A percentile compares a stretch with the other conserved stretches of the same genome.
These are phyloP conservation scores for Heterodera schachtii DNA, from an alignment of 1,140 invertebrate species.

Conservation along the genomic window DNA sequence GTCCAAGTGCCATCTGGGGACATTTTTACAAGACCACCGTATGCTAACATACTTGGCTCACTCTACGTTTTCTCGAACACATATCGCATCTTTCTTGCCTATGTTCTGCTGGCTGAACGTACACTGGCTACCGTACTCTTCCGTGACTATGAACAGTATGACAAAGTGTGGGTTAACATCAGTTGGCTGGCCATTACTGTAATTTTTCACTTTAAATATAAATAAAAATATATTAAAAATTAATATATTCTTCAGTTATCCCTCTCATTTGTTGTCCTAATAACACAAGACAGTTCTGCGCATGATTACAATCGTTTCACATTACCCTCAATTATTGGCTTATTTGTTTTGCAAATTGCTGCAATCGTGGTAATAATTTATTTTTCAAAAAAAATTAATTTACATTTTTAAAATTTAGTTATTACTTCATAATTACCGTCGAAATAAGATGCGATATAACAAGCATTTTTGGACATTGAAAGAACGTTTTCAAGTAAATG, in stretches of 20 bases:
- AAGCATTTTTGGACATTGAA: background rate
- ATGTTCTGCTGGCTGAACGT: background rate
- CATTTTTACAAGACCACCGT: background rate
- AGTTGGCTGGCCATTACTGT: background rate
- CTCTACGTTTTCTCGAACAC: background rate
- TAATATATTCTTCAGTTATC: background rate
- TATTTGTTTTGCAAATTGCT: background rate
- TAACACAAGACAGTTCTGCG: background rate
- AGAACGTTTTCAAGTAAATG: background rate
- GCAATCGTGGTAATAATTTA: background rate
- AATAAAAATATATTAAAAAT: no score
- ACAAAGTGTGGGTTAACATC: background rate
- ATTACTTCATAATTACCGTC: background rate
- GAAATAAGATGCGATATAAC: background rate
- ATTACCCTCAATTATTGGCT: background rate
- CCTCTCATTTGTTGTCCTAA: background rate
- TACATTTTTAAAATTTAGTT: background rate
- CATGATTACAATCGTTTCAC: background rate
- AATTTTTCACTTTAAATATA: no score
- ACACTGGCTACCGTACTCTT: background rate
- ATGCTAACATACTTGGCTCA: background rate
- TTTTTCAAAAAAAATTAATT: background rate
- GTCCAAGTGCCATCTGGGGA: no score
- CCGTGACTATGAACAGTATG: background rate
- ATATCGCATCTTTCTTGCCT: background rate